phyloP scores from a whole-genome alignment of 1,140 invertebrate species.

The Achatina immaculata region DNA sequence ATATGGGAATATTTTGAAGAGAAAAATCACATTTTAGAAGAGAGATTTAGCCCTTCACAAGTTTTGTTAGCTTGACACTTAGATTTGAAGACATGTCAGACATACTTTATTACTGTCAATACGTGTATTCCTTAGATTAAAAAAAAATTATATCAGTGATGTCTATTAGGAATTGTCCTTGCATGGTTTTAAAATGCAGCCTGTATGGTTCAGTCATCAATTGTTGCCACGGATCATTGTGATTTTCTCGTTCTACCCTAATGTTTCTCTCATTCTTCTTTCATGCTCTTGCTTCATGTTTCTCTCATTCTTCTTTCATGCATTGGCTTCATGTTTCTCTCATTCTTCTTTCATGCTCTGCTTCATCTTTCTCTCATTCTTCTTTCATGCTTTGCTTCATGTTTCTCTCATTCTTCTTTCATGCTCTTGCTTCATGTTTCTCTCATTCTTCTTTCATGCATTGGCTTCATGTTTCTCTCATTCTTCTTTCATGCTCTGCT shows the following conservation, averaged over 20 bases:
- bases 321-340: background rate
- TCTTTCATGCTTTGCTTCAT: background rate
- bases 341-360: background rate
- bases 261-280: conserved; percentile 7
- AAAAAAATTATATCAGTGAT: too few relatives aligned
- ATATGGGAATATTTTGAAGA: too few relatives aligned
- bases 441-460: conserved; percentile 1
- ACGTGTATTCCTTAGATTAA: too few relatives aligned
- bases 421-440: background rate
- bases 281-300: background rate
- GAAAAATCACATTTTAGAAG: too few relatives aligned
- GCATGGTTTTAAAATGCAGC: too few relatives aligned
- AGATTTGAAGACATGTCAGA: too few relatives aligned
- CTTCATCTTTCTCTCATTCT: conserved; percentile 9
- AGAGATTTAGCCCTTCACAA: too few relatives aligned
- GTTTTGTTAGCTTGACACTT: too few relatives aligned
- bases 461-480: background rate
- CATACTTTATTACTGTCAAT: too few relatives aligned
- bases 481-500: background rate
- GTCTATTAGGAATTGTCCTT: too few relatives aligned
- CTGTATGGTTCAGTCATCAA: too few relatives aligned
- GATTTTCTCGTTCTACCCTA: background rate
- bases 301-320: background rate
- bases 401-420: background rate
- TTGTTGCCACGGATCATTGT: too few relatives aligned